Evolutionary conservation across 2,888 invertebrate genomes (phyloP), one percentile per base, ranked within the genome.

Genomic region (Xestobium rufovillosum): DNA sequence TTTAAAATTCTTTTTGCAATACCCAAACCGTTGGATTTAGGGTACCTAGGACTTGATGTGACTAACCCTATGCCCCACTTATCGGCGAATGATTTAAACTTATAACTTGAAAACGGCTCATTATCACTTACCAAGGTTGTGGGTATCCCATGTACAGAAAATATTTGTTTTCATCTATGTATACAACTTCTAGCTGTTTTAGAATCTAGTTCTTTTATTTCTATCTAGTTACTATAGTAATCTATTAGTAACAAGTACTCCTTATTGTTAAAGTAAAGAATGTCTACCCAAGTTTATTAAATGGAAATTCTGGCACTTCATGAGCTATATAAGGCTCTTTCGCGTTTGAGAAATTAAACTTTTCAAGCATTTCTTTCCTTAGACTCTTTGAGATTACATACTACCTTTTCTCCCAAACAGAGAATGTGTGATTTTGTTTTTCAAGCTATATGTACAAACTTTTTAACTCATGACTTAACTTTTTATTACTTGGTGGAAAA

Each of bases 181-280:
- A 45, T 39, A 8, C 44, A 39, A 27, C 39, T 37, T 15, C 33
- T 10, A 10, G 41, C 25, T 16, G 41, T 42, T 14, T 36, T 40
- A 15, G 14, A 28, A 11, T 23, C 25, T n/a, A 31, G 27, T 9
- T 25, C 26, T 10, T 41, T 33, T n/a, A 46, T 34, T 34, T 52
- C 49, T 15, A 47, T 31, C 36, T 37, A 51, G 31, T 51, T 48
- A 23, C 41, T 44, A 19, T 39, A 53, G 26, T 39, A 43, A 36
- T 54, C 53, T 11, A 48, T 42, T 19, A 51, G 29, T 6, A 56
- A 30, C 19, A 56, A 38, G 37, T 49, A 54, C 28, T 42, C 38
- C 23, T 43, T 42, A 15, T 39, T 38, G 4, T 25, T 34, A 34
- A 41, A 38, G 31, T 51, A 41, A 17, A 43, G 42, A 33, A 50